Percentiles rank a stretch among this genome's conserved stretches.
Evolutionary conservation across 2,113 vertebrate genomes (phyloP).

Genomic region (Typhlomys cinereus): DNA sequence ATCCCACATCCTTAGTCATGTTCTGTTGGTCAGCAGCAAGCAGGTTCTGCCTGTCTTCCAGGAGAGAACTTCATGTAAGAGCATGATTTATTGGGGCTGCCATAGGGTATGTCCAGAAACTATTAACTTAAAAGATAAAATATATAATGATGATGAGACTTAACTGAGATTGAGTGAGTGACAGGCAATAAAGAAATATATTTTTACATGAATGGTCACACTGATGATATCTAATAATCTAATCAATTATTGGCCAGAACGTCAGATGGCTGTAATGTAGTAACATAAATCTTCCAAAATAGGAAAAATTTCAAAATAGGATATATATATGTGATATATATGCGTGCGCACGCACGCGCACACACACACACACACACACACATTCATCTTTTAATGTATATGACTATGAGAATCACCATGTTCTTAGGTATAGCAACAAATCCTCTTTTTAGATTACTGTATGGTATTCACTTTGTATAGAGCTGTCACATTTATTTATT

Average conservation of each 20-base stretch:
- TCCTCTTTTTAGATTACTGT: neutral
- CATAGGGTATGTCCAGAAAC: neutral
- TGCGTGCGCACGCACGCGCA: no score
- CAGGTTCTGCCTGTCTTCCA: neutral
- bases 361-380: neutral
- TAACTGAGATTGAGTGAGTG: neutral
- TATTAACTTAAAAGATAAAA: neutral
- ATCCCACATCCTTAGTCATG: neutral
- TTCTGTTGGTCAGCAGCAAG: neutral
- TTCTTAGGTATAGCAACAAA: neutral
- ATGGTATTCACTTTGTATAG: neutral
- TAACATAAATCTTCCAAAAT: neutral
- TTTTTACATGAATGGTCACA: neutral
- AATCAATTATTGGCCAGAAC: neutral
- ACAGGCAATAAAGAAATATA: neutral
- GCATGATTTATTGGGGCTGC: neutral
- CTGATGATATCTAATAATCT: neutral
- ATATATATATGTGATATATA: no score
- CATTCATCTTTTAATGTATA: neutral
- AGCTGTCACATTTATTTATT: neutral
- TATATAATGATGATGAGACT: neutral
- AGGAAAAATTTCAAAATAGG: neutral
- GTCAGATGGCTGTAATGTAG: no score
- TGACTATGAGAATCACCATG: neutral
- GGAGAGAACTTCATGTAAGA: neutral